phyloP scores from a whole-genome alignment of 2,113 vertebrate genomes.

The Anguilla japonica region DNA sequence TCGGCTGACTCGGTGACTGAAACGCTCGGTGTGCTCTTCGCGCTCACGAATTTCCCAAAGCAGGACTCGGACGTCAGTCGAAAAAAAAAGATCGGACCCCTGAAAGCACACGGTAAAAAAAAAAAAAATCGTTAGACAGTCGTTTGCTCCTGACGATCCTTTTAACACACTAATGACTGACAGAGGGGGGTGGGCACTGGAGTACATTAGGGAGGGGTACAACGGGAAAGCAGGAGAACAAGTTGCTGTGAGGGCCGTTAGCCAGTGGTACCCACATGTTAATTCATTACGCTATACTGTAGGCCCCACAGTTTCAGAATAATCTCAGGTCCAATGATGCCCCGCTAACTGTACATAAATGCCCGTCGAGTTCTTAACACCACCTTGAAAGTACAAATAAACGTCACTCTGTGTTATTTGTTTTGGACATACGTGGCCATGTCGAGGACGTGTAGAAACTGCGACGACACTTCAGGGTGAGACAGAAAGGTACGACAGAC shows the following conservation, averaged over 20 bases:
- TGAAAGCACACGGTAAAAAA: constrained; percentile 10
- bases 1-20: not conserved
- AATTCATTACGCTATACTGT: not conserved
- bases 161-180: not conserved
- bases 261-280: not conserved
- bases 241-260: not conserved
- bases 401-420: not conserved
- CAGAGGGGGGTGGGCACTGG: not conserved
- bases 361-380: not conserved
- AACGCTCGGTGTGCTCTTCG: not conserved
- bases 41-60: not conserved
- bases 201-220: not conserved
- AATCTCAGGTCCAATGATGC: not conserved
- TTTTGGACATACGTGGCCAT: not conserved
- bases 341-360: not conserved
- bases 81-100: not conserved
- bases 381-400: not conserved
- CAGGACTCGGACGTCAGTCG: not conserved
- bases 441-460: not conserved
- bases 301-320: not conserved
- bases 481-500: not conserved
- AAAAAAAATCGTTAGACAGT: not conserved
- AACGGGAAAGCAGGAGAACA: not conserved
- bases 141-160: not conserved
- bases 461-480: not conserved